Evolutionary conservation across 1,140 invertebrate species (phyloP).

Genomic region (Drepana arcuata): DNA sequence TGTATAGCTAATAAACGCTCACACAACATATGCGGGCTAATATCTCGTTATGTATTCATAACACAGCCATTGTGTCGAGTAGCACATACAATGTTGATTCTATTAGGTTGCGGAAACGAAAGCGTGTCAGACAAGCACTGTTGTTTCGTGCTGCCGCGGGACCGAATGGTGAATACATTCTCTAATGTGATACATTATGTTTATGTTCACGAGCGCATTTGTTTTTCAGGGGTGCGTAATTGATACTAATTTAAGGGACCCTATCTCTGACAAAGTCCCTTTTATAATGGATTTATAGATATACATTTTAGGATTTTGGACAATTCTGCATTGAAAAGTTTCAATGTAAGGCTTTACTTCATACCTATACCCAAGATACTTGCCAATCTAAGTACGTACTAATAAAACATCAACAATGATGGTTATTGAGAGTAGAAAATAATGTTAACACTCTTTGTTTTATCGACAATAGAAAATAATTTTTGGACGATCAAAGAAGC

Average conservation of each 20-base stretch:
- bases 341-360: too few species aligned
- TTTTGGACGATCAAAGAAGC: conserved; percentile 26
- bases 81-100: conserved; percentile 43
- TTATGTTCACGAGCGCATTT: too few species aligned
- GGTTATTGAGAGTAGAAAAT: conserved; percentile 3
- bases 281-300: too few species aligned
- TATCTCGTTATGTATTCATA: conserved; percentile 57
- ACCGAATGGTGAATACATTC: conserved; percentile 16
- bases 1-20: conserved; percentile 38
- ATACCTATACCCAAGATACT: too few species aligned
- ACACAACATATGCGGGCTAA: conserved; percentile 43
- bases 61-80: conserved; percentile 41
- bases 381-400: too few species aligned
- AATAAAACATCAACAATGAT: too few species aligned
- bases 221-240: too few species aligned
- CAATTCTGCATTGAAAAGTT: too few species aligned
- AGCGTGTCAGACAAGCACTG: conserved; percentile 29
- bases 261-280: too few species aligned
- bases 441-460: conserved; percentile 7
- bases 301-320: too few species aligned
- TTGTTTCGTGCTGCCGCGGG: conserved; percentile 22
- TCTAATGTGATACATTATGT: too few species aligned
- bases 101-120: conserved; percentile 49
- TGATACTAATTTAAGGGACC: too few species aligned
- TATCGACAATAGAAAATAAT: conserved; percentile 14